These are phyloP conservation scores for Scaptomyza pallida DNA, from an alignment of 1,140 invertebrate genomes.

Conservation along the genomic window DNA sequence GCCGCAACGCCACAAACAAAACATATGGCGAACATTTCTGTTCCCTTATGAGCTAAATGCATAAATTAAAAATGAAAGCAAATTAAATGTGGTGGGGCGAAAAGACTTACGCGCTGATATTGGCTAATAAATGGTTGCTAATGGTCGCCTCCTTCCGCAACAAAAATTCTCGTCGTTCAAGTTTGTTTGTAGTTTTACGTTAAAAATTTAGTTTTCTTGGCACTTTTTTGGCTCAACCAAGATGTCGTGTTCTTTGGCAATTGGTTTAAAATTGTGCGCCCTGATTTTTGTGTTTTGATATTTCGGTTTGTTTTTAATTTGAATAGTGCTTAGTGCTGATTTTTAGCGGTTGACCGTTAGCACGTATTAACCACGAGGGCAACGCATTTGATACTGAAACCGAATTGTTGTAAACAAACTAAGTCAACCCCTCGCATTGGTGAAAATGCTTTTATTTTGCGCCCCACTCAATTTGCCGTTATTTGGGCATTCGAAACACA, in stretches of 20 bases:
- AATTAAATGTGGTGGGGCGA: neutral
- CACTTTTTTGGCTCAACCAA: slow-evolving; percentile 13
- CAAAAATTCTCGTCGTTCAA: slow-evolving; percentile 2
- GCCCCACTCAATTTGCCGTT: slow-evolving; percentile 55
- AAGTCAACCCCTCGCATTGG: slow-evolving; percentile 76
- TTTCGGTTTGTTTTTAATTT: too few species aligned
- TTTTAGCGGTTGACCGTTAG: slow-evolving; percentile 48
- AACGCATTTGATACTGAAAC: slow-evolving; percentile 68
- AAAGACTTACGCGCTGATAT: slow-evolving; percentile 63
- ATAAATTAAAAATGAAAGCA: slow-evolving; percentile 50
- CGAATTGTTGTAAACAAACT: slow-evolving; percentile 78
- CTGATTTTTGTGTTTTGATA: slow-evolving; percentile 7
- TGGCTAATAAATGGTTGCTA: slow-evolving; percentile 58
- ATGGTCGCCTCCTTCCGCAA: slow-evolving; percentile 18
- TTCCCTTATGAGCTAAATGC: slow-evolving; percentile 28
- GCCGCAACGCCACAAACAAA: slow-evolving; percentile 5
- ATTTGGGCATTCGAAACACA: slow-evolving; percentile 64
- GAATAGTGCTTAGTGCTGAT: slow-evolving; percentile 6
- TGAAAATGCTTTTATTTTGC: slow-evolving; percentile 46
- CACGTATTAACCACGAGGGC: slow-evolving; percentile 66
- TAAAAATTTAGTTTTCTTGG: slow-evolving; percentile 30
- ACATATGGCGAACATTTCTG: slow-evolving; percentile 3
- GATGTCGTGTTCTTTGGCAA: slow-evolving; percentile 27
- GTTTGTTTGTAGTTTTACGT: slow-evolving; percentile 34
- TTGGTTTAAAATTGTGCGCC: slow-evolving; percentile 46